phyloP scores from a whole-genome alignment of 2,797 vertebrate genomes.

The Streptopelia turtur region DNA sequence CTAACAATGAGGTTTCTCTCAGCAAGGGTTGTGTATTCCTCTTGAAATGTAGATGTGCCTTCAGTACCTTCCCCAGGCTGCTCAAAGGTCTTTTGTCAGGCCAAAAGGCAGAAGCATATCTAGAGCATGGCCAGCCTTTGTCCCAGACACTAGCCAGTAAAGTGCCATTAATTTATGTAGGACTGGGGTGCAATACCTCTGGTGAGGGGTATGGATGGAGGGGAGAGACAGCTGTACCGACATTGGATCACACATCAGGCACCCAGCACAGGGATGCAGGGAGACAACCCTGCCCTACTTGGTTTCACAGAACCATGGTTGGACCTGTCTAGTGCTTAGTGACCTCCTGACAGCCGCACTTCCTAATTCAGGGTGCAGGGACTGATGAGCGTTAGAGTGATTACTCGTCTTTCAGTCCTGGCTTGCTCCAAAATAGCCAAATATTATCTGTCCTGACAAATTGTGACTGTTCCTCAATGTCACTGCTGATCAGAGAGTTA shows the following conservation, averaged over 20 bases:
- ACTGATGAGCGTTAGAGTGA: background rate
- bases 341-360: background rate
- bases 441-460: background rate
- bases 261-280: background rate
- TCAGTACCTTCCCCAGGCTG: background rate
- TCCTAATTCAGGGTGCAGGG: background rate
- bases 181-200: background rate
- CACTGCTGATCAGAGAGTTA: background rate
- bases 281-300: background rate
- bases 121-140: background rate
- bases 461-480: background rate
- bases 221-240: background rate
- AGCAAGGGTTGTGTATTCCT: background rate
- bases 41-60: background rate
- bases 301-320: background rate
- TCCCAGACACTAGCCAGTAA: background rate
- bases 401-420: background rate
- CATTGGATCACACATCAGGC: accelerated
- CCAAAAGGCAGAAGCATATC: background rate
- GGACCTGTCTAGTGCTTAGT: background rate
- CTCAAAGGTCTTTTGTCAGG: background rate
- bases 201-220: accelerated
- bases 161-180: background rate
- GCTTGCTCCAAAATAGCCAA: background rate
- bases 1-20: background rate